phyloP scores from a whole-genome alignment of 2,113 vertebrate species.

The Bos indicus region DNA sequence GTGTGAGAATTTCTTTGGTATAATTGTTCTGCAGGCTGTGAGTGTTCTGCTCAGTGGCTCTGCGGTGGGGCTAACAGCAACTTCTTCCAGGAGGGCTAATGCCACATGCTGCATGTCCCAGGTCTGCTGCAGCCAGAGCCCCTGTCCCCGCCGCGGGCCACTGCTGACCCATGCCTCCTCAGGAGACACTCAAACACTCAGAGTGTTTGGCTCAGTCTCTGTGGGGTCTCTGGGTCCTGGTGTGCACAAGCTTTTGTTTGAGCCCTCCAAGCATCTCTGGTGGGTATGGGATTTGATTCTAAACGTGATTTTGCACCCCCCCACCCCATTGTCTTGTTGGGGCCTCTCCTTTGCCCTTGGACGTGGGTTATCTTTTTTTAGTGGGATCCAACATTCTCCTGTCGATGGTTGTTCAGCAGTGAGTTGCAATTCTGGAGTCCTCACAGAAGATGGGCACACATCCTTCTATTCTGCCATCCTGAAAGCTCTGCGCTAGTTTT shows the following conservation, averaged over 20 bases:
- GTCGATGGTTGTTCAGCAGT: neutral
- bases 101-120: neutral
- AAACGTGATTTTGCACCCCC: neutral
- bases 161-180: neutral
- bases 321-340: neutral
- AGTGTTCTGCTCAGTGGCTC: neutral
- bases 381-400: neutral
- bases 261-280: neutral
- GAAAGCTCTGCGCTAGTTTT: neutral
- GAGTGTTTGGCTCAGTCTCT: neutral
- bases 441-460: neutral
- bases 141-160: accelerated
- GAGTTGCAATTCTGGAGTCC: neutral
- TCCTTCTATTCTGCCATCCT: neutral
- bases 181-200: neutral
- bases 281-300: neutral
- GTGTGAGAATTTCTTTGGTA: neutral
- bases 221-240: neutral
- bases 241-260: neutral
- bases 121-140: neutral
- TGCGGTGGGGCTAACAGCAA: neutral
- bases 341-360: neutral
- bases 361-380: neutral
- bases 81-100: neutral
- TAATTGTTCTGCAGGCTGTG: neutral